Conservation (phyloP, 2,888 invertebrate genomes). For the Cerceris rybyensis region DNA sequence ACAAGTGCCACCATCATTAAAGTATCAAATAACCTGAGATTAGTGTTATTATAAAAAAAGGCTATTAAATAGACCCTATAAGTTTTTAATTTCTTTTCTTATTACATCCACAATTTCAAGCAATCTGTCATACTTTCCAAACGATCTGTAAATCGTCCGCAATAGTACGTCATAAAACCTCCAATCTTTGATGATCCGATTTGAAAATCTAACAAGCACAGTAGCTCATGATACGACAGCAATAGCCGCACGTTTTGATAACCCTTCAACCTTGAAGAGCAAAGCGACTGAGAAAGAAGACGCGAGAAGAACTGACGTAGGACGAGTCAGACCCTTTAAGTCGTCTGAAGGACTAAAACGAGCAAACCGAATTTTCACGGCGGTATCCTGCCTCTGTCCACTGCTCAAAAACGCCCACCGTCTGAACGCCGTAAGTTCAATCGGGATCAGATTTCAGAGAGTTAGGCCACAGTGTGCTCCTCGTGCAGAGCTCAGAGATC, state of each 20-base stretch:
- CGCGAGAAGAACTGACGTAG: neutral
- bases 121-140: too few species aligned
- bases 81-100: neutral
- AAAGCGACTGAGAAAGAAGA: neutral
- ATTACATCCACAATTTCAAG: too few species aligned
- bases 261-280: neutral
- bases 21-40: too few species aligned
- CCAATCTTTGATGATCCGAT: too few species aligned
- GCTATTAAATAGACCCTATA: neutral
- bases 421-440: slow-evolving; percentile 52
- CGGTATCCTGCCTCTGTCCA: neutral
- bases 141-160: too few species aligned
- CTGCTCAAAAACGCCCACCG: slow-evolving; percentile 50
- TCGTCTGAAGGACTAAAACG: slow-evolving; percentile 32
- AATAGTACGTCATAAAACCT: too few species aligned
- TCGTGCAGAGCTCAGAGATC: slow-evolving; percentile 13
- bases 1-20: too few species aligned
- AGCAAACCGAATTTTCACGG: slow-evolving; percentile 45
- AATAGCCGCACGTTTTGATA: neutral
- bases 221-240: too few species aligned
- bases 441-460: slow-evolving; percentile 60
- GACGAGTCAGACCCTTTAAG: neutral
- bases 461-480: slow-evolving; percentile 26
- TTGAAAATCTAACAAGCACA: too few species aligned
- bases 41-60: too few species aligned